Evolutionary conservation across 2,888 invertebrate species (phyloP).

Genomic region (Ferrisia virgata): DNA sequence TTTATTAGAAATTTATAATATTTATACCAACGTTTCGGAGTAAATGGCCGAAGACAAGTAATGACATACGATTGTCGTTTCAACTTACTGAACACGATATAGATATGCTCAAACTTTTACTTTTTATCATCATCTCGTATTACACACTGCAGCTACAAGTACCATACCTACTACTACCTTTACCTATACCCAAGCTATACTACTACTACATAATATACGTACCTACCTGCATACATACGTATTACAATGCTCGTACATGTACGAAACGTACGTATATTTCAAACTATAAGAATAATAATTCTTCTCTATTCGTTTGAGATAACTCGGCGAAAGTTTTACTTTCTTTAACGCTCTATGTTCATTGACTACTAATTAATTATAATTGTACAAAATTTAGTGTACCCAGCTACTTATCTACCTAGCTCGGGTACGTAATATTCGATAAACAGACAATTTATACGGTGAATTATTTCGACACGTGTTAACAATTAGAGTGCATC

Average conservation of each 20-base stretch:
- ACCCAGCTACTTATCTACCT: too few species aligned
- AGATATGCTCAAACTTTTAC: slow-evolving; percentile 20
- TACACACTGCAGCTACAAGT: not conserved
- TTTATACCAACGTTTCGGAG: not conserved
- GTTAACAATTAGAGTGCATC: slow-evolving; percentile 20
- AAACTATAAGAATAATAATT: not conserved
- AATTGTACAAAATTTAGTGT: slow-evolving; percentile 2
- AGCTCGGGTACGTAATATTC: not conserved
- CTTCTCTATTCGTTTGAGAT: not conserved
- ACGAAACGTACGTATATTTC: not conserved
- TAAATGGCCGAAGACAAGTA: not conserved
- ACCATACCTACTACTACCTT: too few species aligned
- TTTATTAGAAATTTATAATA: slow-evolving; percentile 29
- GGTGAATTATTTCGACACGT: slow-evolving; percentile 21
- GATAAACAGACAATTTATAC: slow-evolving; percentile 16
- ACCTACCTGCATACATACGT: not conserved
- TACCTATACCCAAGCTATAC: too few species aligned
- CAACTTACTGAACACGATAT: slow-evolving; percentile 3
- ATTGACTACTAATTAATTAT: slow-evolving; percentile 27
- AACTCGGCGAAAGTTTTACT: slow-evolving; percentile 19
- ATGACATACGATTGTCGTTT: slow-evolving; percentile 29
- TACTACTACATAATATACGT: not conserved
- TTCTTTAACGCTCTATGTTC: slow-evolving; percentile 22
- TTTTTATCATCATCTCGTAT: not conserved
- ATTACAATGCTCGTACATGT: not conserved